A percentile compares a stretch with the other conserved stretches of the same genome.
These are phyloP conservation scores for Hyperoplus lanceolatus DNA, from an alignment of 2,797 vertebrate species.

Conservation along the genomic window DNA sequence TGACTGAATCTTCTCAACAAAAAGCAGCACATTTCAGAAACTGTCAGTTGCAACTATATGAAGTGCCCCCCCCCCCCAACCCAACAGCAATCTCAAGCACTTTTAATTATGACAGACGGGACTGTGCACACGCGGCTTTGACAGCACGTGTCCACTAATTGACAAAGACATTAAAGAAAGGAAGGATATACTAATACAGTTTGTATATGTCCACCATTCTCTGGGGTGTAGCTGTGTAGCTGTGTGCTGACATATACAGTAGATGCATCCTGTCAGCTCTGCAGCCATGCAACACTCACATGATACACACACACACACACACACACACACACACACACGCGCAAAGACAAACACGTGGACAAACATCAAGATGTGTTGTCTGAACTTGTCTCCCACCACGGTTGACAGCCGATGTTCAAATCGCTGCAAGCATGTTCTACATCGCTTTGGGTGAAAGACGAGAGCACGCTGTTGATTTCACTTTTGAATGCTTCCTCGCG, in stretches of 20 bases:
- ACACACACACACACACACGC: slow-evolving; percentile 23
- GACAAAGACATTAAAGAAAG: slow-evolving; percentile 65
- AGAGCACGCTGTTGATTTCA: slow-evolving; percentile 71
- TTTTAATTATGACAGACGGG: slow-evolving; percentile 69
- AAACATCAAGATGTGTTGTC: slow-evolving; percentile 65
- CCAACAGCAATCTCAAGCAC: slow-evolving; percentile 47
- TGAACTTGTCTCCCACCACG: slow-evolving; percentile 38
- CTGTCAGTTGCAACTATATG: slow-evolving; percentile 44
- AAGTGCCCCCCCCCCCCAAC: slow-evolving; percentile 40
- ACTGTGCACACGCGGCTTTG: slow-evolving; percentile 40
- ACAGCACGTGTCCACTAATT: slow-evolving; percentile 60
- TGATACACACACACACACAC: slow-evolving; percentile 26
- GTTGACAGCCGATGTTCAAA: slow-evolving; percentile 73
- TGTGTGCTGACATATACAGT: slow-evolving; percentile 23
- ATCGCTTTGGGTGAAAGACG: slow-evolving; percentile 63
- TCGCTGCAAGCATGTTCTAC: slow-evolving; percentile 61
- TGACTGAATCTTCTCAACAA: slow-evolving; percentile 34
- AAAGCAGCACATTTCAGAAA: slow-evolving; percentile 35
- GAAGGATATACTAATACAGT: slow-evolving; percentile 43
- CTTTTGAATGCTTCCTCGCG: slow-evolving; percentile 73
- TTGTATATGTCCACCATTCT: slow-evolving; percentile 52
- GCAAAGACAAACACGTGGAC: slow-evolving; percentile 44
- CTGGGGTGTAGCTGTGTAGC: slow-evolving; percentile 18
- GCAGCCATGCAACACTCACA: slow-evolving; percentile 26
- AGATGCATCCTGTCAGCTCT: slow-evolving; percentile 61